phyloP scores from a whole-genome alignment of 2,888 invertebrate genomes.

The Trisateles emortualis region DNA sequence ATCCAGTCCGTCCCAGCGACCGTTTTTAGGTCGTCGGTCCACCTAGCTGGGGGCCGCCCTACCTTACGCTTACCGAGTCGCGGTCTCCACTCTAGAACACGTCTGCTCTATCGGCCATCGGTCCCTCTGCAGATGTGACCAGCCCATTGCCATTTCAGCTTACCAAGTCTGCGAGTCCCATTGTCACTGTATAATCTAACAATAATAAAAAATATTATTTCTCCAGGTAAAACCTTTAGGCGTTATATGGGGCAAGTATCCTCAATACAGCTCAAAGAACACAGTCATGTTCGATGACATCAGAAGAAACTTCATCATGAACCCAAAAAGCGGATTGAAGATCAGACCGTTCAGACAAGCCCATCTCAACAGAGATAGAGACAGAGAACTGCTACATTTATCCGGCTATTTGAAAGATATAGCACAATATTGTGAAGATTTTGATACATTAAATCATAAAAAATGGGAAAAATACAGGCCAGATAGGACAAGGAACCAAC shows the following conservation, averaged over 20 bases:
- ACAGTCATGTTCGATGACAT: slow-evolving; percentile 99
- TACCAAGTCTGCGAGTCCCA: no score
- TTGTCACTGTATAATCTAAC: no score
- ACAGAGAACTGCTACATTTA: slow-evolving; percentile 93
- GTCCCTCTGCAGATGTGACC: no score
- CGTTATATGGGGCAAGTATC: slow-evolving; percentile 98
- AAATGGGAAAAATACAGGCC: slow-evolving; percentile 95
- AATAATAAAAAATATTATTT: no score
- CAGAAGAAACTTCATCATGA: slow-evolving; percentile 98
- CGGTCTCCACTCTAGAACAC: no score
- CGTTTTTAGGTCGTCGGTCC: no score
- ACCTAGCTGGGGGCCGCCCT: no score
- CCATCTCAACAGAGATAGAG: slow-evolving; percentile 94
- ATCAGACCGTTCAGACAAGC: slow-evolving; percentile 97
- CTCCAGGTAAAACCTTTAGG: slow-evolving; percentile 96
- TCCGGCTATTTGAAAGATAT: slow-evolving; percentile 94
- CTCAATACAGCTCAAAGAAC: slow-evolving; percentile 95
- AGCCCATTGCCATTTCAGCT: no score
- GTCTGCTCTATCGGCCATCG: no score
- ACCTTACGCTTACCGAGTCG: no score
- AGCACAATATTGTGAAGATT: slow-evolving; percentile 92
- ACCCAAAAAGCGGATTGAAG: slow-evolving; percentile 96
- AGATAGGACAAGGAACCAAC: slow-evolving; percentile 64
- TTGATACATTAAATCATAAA: slow-evolving; percentile 94
- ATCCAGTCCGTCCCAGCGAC: no score